Conservation (phyloP, 2,113 vertebrate species). For the Dolichotis patagonum region DNA sequence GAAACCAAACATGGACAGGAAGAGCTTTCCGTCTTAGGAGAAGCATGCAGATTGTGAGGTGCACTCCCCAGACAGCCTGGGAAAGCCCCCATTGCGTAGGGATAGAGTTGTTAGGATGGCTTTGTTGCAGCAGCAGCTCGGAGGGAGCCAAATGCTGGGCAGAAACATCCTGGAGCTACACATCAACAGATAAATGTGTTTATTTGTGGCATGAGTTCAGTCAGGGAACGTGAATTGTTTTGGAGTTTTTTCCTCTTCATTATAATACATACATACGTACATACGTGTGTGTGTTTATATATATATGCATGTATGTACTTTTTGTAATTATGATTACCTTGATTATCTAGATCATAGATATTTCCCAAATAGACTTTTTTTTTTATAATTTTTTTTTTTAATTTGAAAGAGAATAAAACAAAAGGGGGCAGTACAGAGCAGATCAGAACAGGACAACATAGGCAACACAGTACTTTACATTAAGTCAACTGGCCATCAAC, state of each 20-base stretch:
- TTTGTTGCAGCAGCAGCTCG: neutral
- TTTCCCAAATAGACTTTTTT: no score
- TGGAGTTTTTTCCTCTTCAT: neutral
- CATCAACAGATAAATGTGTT: neutral
- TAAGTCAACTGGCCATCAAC: no score
- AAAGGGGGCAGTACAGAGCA: no score
- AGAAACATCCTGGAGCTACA: neutral
- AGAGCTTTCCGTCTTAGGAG: neutral
- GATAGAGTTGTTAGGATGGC: neutral
- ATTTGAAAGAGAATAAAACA: no score
- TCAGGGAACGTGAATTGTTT: neutral
- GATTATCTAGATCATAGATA: neutral
- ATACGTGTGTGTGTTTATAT: neutral
- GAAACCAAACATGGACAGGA: neutral
- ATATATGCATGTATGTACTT: neutral
- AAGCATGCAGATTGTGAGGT: neutral
- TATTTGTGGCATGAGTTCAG: neutral
- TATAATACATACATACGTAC: neutral
- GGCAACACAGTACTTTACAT: no score
- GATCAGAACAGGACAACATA: no score
- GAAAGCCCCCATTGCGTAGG: neutral
- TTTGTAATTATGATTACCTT: neutral
- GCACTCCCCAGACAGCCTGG: neutral
- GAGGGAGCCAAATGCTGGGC: neutral
- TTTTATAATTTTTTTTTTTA: no score